Conservation (phyloP, 1,140 invertebrate genomes). For the Orchesella cincta region DNA sequence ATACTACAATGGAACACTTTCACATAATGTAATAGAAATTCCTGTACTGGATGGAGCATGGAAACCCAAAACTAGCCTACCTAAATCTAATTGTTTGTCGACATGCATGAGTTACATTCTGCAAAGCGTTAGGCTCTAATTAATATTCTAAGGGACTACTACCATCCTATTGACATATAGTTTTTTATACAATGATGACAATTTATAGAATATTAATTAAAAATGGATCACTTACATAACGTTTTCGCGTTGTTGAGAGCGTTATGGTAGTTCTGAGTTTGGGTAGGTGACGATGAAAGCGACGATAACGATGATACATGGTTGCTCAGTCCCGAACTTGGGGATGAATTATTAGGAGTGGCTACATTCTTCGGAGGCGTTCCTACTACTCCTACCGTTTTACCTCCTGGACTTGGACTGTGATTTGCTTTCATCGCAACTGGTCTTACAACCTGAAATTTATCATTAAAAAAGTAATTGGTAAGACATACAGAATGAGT, state of each 20-base stretch:
- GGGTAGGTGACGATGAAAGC: conserved; percentile 48
- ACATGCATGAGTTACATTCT: too few relatives aligned
- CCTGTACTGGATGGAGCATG: too few relatives aligned
- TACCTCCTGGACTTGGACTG: conserved; percentile 40
- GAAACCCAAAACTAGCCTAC: too few relatives aligned
- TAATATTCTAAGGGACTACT: too few relatives aligned
- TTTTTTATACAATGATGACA: too few relatives aligned
- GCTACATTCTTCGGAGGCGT: conserved; percentile 45
- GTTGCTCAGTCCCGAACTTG: conserved; percentile 62
- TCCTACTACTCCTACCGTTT: conserved; percentile 35
- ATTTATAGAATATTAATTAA: not conserved
- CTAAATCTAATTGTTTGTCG: too few relatives aligned
- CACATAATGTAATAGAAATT: too few relatives aligned
- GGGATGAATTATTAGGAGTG: conserved; percentile 64
- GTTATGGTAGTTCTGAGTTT: conserved; percentile 45
- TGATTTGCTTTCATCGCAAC: conserved; percentile 44
- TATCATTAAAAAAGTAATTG: not conserved
- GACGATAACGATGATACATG: conserved; percentile 58
- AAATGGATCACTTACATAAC: conserved; percentile 35
- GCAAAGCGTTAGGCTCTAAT: too few relatives aligned
- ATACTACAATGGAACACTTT: too few relatives aligned
- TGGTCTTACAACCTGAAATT: conserved; percentile 45
- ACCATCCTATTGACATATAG: too few relatives aligned
- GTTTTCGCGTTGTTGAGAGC: conserved; percentile 46
- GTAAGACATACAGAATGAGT: not conserved